A percentile compares a stretch with the other conserved stretches of the same genome.
Evolutionary conservation across 2,888 invertebrate genomes (phyloP).

Genomic region (Ophion costatus): DNA sequence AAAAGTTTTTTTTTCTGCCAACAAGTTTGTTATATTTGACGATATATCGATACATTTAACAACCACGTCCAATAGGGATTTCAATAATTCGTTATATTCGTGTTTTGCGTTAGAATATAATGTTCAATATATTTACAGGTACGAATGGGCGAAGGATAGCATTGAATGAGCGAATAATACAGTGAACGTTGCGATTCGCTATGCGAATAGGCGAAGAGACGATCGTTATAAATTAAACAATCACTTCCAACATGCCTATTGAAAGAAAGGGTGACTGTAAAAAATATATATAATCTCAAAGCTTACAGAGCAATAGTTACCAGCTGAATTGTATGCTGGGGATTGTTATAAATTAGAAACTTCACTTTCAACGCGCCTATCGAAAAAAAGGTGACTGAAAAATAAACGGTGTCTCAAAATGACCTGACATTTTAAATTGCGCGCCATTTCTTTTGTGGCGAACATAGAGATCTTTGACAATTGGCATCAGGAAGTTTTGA

Average conservation of each 20-base stretch:
- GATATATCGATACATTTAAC: constrained; percentile 73
- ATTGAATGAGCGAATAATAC: constrained; percentile 11
- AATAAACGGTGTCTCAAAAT: too few species aligned
- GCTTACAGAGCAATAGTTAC: neutral
- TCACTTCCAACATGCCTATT: neutral
- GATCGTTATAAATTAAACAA: constrained; percentile 29
- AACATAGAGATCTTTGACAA: too few species aligned
- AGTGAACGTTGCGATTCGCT: constrained; percentile 20
- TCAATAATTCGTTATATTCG: constrained; percentile 47
- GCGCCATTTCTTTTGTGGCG: too few species aligned
- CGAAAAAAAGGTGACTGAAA: too few species aligned
- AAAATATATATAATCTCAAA: constrained; percentile 7
- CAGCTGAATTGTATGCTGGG: neutral
- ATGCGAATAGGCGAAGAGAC: constrained; percentile 5
- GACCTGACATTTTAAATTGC: too few species aligned
- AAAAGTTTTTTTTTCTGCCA: constrained; percentile 60
- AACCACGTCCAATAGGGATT: constrained; percentile 68
- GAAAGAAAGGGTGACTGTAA: constrained; percentile 25
- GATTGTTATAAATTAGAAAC: neutral
- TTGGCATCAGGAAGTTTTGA: too few species aligned
- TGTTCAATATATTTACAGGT: constrained; percentile 52
- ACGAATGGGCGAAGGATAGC: constrained; percentile 45
- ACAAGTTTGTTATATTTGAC: constrained; percentile 74
- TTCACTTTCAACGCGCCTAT: too few species aligned
- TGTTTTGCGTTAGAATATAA: constrained; percentile 23